Conservation (phyloP, 2,888 invertebrate species). For the Parelbella ahira region DNA sequence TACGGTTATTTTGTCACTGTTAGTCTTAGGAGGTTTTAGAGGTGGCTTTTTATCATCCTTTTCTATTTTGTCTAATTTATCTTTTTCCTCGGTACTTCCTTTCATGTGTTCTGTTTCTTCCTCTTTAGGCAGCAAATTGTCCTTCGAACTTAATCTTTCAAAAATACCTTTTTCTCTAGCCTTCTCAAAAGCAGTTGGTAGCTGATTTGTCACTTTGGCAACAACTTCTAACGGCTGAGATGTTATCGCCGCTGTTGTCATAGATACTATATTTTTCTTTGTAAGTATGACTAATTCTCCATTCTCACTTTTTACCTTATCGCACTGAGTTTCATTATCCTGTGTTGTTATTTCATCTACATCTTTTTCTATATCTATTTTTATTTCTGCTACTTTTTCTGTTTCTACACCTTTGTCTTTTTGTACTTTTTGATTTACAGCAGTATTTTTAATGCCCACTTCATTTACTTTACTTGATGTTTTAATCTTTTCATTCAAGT, state of each 20-base stretch:
- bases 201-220: conserved; percentile 76
- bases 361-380: conserved; percentile 36
- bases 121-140: conserved; percentile 64
- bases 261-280: conserved; percentile 75
- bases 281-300: conserved; percentile 69
- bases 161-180: conserved; percentile 73
- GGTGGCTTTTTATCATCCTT: conserved; percentile 52
- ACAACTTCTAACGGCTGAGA: conserved; percentile 79
- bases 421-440: conserved; percentile 36
- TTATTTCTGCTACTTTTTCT: conserved; percentile 31
- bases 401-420: conserved; percentile 29
- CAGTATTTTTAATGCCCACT: conserved; percentile 40
- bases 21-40: conserved; percentile 39
- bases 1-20: conserved; percentile 38
- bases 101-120: conserved; percentile 42
- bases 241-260: conserved; percentile 81
- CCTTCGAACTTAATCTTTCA: conserved; percentile 68
- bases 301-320: conserved; percentile 62
- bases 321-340: conserved; percentile 73
- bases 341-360: conserved; percentile 55
- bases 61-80: conserved; percentile 40
- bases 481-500: conserved; percentile 51
- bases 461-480: conserved; percentile 58
- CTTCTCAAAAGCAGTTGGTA: conserved; percentile 70
- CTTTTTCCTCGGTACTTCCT: conserved; percentile 33